A percentile compares a stretch with the other conserved stretches of the same genome.
phyloP scores from a whole-genome alignment of 1,140 invertebrate genomes.

The Chelonus insularis region DNA sequence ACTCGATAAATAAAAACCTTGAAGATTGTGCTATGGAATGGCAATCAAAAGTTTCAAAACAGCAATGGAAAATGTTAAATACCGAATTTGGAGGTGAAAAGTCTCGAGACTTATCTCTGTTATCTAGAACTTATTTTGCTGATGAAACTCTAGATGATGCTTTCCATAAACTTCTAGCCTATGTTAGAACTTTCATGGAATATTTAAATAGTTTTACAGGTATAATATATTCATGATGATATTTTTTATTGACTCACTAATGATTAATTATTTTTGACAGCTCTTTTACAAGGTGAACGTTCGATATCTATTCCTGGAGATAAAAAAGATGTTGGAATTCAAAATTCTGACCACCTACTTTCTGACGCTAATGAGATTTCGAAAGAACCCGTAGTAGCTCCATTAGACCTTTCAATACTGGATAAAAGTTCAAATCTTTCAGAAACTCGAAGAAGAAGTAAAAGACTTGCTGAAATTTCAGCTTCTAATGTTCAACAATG shows the following conservation, averaged over 20 bases:
- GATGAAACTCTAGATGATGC: constrained; percentile 43
- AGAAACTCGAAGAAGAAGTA: constrained; percentile 19
- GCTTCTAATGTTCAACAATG: constrained; percentile 33
- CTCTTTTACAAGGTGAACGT: neutral
- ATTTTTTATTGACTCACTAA: no score
- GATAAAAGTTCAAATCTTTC: constrained; percentile 16
- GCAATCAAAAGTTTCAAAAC: constrained; percentile 40
- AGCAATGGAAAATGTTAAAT: constrained; percentile 46
- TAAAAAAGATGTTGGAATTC: neutral
- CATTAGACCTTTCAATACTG: constrained; percentile 28
- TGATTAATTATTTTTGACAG: no score
- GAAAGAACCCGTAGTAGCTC: constrained; percentile 11
- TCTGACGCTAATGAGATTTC: neutral
- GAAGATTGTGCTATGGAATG: constrained; percentile 48
- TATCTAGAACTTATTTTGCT: constrained; percentile 45
- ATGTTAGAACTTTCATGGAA: constrained; percentile 39
- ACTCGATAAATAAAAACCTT: constrained; percentile 37
- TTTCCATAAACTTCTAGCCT: constrained; percentile 39
- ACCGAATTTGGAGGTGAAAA: constrained; percentile 25
- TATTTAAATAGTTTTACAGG: constrained; percentile 44
- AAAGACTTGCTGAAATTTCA: constrained; percentile 24
- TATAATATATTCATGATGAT: no score
- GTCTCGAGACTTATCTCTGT: constrained; percentile 40
- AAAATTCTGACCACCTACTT: neutral
- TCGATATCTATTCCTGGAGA: neutral